Evolutionary conservation across 2,888 invertebrate genomes (phyloP), one percentile per base, ranked within the genome.

Genomic region (Brenthis ino): DNA sequence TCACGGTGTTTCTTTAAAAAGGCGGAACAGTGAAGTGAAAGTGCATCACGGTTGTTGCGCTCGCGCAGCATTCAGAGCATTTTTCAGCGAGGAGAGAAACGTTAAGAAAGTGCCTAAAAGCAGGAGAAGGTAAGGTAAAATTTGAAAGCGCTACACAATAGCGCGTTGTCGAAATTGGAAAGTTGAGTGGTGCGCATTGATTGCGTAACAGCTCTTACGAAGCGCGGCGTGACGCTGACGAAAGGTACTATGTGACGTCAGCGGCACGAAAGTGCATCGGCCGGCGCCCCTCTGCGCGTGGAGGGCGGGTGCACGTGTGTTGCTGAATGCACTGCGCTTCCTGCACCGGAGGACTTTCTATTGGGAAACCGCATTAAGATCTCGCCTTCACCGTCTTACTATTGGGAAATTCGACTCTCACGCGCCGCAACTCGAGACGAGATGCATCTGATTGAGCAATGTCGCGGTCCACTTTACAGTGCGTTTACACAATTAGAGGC

Each of bases 111-210:
- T 88, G 89, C 87, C 84, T 81, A 80, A 83, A 80, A 83, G 82
- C 85, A 79, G 83, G 86, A 87, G 86, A 87, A 84, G 86, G 89
- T 86, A 85, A 82, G 87, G 89, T 88, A 88, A 88, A 92, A 91
- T 93, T 91, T 92, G 92, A 92, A 93, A 93, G 92, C 93, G 92
- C 91, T 84, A 90, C 87, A 92, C 92, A 93, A 92, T 92, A 88
- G 91, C 88, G 86, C 88, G 91, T 92, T 92, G 93, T 91, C 91
- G 92, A 92, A 93, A 92, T 93, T 92, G 92, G 92, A 92, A 92
- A 92, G 92, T 92, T 86, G 91, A 91, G 89, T 83, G 85, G 88
- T 84, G 91, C 88, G 88, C 87, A 86, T 86, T 84, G 79, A 82
- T 92, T 92, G 88, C 91, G 85, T 90, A 91, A 91, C 85, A 85